A percentile compares a stretch with the other conserved stretches of the same genome.
Evolutionary conservation across 1,140 invertebrate genomes (phyloP).

Genomic region (Rhynchophorus ferrugineus): DNA sequence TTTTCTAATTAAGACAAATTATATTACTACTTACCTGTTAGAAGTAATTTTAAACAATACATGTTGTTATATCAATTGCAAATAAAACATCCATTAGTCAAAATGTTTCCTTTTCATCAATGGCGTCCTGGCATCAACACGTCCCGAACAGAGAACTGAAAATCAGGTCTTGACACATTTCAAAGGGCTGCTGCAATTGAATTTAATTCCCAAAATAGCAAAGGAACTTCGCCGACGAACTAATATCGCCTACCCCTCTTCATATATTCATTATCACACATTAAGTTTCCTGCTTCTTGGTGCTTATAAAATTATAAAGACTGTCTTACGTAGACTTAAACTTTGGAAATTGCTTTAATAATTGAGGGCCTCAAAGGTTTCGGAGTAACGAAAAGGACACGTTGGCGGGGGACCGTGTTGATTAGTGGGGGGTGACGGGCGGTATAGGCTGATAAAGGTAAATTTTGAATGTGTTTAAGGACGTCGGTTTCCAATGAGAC

Average conservation of each 20-base stretch:
- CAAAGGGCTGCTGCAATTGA: slow-evolving; percentile 36
- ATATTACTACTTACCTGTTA: too few species aligned
- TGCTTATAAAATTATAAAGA: slow-evolving; percentile 28
- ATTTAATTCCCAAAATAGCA: slow-evolving; percentile 33
- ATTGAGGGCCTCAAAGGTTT: slow-evolving; percentile 7
- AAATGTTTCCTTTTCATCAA: too few species aligned
- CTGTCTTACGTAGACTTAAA: slow-evolving; percentile 15
- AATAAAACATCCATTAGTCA: too few species aligned
- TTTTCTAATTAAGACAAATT: too few species aligned
- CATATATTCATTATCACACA: slow-evolving; percentile 36
- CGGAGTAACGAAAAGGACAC: background rate
- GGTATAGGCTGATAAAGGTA: too few species aligned
- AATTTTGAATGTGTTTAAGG: too few species aligned
- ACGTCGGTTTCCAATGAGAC: too few species aligned
- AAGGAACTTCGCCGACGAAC: slow-evolving; percentile 22
- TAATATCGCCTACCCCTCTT: slow-evolving; percentile 30
- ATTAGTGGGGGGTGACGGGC: too few species aligned
- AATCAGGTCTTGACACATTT: slow-evolving; percentile 20
- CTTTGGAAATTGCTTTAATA: slow-evolving; percentile 20
- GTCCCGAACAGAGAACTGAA: background rate
- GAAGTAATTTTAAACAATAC: too few species aligned
- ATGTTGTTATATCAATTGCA: too few species aligned
- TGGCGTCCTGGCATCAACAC: slow-evolving; percentile 1
- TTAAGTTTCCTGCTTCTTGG: slow-evolving; percentile 26
- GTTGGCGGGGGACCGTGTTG: too few species aligned